Evolutionary conservation across 2,888 invertebrate genomes (phyloP), one percentile per base, ranked within the genome.

Genomic region (Empis stercorea): DNA sequence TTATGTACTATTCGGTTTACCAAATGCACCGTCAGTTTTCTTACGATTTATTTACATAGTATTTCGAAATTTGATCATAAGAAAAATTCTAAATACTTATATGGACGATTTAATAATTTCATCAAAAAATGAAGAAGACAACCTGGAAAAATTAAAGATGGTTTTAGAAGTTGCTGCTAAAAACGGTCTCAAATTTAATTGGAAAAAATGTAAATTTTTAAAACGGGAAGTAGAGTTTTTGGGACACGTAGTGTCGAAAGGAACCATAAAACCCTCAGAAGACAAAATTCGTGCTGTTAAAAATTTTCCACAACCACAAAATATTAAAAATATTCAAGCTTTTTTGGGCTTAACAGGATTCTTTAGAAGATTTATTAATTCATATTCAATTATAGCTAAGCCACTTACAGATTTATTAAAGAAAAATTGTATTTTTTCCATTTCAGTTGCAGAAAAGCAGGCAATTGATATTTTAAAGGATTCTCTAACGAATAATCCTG

Each of bases 121-220:
- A 5, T 30, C 36, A 11, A n/a, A 44, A 27, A 37, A 37, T 4
- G 10, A 11, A 27, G 37, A 38, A 13, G 38, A 44, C 37, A 30
- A 17, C 14, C 37, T n/a, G n/a, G n/a, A n/a, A n/a, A n/a, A n/a
- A n/a, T n/a, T n/a, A n/a, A n/a, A n/a, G n/a, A n/a, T n/a, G 2
- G 47, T 52, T 11, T 30, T 55, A 2, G 13, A 48, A 14, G 46
- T 43, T 11, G 34, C 49, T 34, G 44, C 37, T 2, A 14, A 15
- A 23, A 49, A 47, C 17, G 44, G 51, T 10, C 37, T 47, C 3
- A 37, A 45, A 30, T 49, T 50, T 15, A 47, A 52, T 38, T 52
- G 49, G 50, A 45, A 30, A 32, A 54, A 51, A 34, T 53, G 51
- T 32, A 52, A 51, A 16, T 39, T 54, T 34, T 40, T 51, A 3